Percentiles rank a stretch among this genome's conserved stretches.
phyloP scores from a whole-genome alignment of 2,888 invertebrate species.

The Drosophila macrospina region DNA sequence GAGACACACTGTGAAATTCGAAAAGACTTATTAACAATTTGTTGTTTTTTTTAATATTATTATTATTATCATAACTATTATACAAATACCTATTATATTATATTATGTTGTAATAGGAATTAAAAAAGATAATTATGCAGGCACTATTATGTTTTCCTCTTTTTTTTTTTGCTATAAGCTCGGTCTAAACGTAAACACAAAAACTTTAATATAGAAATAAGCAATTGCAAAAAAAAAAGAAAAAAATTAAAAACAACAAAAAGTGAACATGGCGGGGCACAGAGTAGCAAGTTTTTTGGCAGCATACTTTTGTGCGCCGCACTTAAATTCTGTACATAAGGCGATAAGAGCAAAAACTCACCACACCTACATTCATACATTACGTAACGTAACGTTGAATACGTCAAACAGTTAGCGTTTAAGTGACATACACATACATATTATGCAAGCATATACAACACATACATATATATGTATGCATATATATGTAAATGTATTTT shows the following conservation, averaged over 20 bases:
- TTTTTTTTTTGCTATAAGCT: slow-evolving; percentile 39
- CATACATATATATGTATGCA: slow-evolving; percentile 12
- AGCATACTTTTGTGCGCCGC: slow-evolving; percentile 39
- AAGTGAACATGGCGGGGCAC: slow-evolving; percentile 3
- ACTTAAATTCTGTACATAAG: slow-evolving; percentile 15
- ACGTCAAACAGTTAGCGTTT: slow-evolving; percentile 21
- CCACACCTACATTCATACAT: slow-evolving; percentile 28
- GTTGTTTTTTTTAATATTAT: slow-evolving; percentile 60
- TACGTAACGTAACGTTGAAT: slow-evolving; percentile 18
- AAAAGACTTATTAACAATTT: slow-evolving; percentile 83
- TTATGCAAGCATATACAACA: background rate
- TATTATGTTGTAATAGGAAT: slow-evolving; percentile 49
- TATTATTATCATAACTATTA: slow-evolving; percentile 48
- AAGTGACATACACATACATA: slow-evolving; percentile 22
- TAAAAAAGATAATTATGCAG: slow-evolving; percentile 30
- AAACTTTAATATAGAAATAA: slow-evolving; percentile 14
- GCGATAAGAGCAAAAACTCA: slow-evolving; percentile 7
- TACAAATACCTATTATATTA: slow-evolving; percentile 36
- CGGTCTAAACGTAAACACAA: slow-evolving; percentile 19
- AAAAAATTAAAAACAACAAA: slow-evolving; percentile 8
- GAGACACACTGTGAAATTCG: slow-evolving; percentile 82
- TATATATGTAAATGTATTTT: slow-evolving; percentile 16
- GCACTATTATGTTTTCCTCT: slow-evolving; percentile 17
- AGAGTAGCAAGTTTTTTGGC: slow-evolving; percentile 10
- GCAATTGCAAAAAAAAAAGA: slow-evolving; percentile 7